phyloP scores from a whole-genome alignment of 1,140 invertebrate species.

The Ceratosolen fusciceps region DNA sequence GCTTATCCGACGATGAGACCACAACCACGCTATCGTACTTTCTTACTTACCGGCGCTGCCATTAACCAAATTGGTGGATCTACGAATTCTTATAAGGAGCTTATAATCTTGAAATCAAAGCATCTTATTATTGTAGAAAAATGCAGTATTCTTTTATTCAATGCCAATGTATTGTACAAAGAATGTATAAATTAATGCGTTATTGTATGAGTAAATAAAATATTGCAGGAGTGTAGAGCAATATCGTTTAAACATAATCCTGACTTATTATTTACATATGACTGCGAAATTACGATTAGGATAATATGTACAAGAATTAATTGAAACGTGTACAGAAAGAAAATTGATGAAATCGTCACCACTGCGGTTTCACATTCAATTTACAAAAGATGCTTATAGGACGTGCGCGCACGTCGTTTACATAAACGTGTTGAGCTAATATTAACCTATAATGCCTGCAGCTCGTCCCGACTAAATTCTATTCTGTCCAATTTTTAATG shows the following conservation, averaged over 20 bases:
- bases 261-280: constrained; percentile 46
- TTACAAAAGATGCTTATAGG: constrained; percentile 40
- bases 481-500: not conserved
- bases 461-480: constrained; percentile 38
- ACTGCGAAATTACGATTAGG: constrained; percentile 37
- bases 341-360: constrained; percentile 16
- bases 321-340: constrained; percentile 27
- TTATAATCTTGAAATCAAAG: not conserved
- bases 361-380: constrained; percentile 28
- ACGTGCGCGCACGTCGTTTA: constrained; percentile 29
- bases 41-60: no score
- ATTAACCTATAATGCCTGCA: constrained; percentile 46
- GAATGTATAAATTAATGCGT: constrained; percentile 34
- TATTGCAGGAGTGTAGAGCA: constrained; percentile 17
- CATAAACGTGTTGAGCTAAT: constrained; percentile 36
- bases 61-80: no score
- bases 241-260: constrained; percentile 26
- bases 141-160: constrained; percentile 28
- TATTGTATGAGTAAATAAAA: constrained; percentile 36
- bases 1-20: no score
- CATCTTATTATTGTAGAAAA: not conserved
- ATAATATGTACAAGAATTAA: constrained; percentile 44
- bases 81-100: no score
- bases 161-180: constrained; percentile 26
- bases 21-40: no score